phyloP scores from a whole-genome alignment of 2,797 vertebrate genomes.

The Etheostoma perlongum region DNA sequence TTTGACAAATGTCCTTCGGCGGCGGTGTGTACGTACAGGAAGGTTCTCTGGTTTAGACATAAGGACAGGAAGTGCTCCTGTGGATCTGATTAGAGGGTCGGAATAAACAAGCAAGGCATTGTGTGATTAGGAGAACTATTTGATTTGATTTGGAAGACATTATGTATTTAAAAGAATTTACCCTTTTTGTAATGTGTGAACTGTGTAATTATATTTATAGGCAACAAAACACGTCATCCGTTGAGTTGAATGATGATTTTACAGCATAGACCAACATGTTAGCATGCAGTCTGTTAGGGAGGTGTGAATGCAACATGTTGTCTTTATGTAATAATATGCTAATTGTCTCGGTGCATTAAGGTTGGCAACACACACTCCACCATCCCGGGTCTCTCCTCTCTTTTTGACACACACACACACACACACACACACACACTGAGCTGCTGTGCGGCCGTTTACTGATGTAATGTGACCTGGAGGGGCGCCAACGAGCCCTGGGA shows the following conservation, averaged over 20 bases:
- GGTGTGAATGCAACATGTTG: conserved; percentile 57
- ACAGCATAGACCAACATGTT: conserved; percentile 15
- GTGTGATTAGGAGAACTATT: no score
- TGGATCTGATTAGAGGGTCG: no score
- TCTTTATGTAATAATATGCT: conserved; percentile 60
- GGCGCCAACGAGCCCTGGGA: conserved; percentile 81
- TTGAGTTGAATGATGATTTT: conserved; percentile 12
- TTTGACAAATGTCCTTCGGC: no score
- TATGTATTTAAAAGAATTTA: background rate
- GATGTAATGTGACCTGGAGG: conserved; percentile 89
- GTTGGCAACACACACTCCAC: conserved; percentile 54
- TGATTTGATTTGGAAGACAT: background rate
- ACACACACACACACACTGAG: conserved; percentile 71
- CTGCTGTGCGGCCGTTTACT: conserved; percentile 84
- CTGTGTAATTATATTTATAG: background rate
- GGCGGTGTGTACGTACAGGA: no score
- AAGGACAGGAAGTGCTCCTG: no score
- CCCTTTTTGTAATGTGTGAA: no score
- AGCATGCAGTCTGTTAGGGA: conserved; percentile 11
- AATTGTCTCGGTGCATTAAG: conserved; percentile 47
- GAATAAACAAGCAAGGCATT: no score
- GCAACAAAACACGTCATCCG: background rate
- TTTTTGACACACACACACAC: conserved; percentile 63
- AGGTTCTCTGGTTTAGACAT: no score
- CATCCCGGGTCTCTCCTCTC: conserved; percentile 48